These are phyloP conservation scores for Heliconius nattereri DNA, from an alignment of 1,140 invertebrate genomes.

Conservation along the genomic window DNA sequence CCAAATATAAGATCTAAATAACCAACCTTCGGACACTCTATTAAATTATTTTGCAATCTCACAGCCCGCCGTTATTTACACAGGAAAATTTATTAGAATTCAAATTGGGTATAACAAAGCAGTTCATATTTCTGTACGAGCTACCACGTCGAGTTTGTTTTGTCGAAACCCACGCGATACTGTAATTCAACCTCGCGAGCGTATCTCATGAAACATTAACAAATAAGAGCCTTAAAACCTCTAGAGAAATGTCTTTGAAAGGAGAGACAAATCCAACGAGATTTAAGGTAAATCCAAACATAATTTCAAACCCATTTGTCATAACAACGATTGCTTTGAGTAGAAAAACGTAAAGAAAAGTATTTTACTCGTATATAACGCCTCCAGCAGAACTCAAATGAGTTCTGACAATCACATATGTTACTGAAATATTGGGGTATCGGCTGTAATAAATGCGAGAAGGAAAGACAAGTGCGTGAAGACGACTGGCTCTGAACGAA, in stretches of 20 bases:
- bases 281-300: conserved; percentile 24
- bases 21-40: background rate
- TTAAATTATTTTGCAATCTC: conserved; percentile 22
- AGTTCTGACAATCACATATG: conserved; percentile 34
- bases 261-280: conserved; percentile 23
- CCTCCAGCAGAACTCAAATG: conserved; percentile 17
- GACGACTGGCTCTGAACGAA: conserved; percentile 10
- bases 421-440: conserved; percentile 29
- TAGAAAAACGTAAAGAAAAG: conserved; percentile 14
- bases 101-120: conserved; percentile 35
- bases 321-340: conserved; percentile 27
- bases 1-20: background rate
- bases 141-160: conserved; percentile 8
- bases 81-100: conserved; percentile 37
- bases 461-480: conserved; percentile 24
- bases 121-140: conserved; percentile 38
- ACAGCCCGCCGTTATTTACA: conserved; percentile 20
- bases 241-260: conserved; percentile 31
- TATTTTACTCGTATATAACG: conserved; percentile 20
- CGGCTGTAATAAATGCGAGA: conserved; percentile 29
- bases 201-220: conserved; percentile 27
- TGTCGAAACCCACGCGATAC: conserved; percentile 23
- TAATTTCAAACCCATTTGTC: conserved; percentile 23
- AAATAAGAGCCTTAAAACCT: conserved; percentile 30
- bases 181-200: conserved; percentile 24